These are phyloP conservation scores for Saguinus imperator DNA, from an alignment of 2,113 vertebrate genomes.

Conservation along the genomic window DNA sequence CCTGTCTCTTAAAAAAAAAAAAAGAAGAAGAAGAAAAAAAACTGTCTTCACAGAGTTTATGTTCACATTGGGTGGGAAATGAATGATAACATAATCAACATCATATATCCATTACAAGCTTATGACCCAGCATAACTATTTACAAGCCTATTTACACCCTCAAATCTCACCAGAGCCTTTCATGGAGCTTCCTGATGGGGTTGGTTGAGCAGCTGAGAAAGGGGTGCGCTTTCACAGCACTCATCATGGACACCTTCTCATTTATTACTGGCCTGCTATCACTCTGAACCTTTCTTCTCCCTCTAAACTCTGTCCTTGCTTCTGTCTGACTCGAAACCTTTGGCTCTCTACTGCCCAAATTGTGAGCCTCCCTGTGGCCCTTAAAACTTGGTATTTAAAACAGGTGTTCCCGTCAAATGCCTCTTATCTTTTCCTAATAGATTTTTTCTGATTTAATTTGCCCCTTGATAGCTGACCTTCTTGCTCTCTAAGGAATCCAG, in stretches of 20 bases:
- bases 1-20: too few species aligned
- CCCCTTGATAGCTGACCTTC: neutral
- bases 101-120: neutral
- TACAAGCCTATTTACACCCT: neutral
- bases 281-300: neutral
- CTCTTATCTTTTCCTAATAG: neutral
- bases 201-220: neutral
- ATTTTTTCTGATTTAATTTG: neutral
- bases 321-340: neutral
- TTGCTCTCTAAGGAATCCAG: neutral
- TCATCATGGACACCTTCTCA: neutral
- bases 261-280: neutral
- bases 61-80: neutral
- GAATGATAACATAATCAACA: neutral
- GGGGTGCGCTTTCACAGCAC: neutral
- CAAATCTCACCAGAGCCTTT: neutral
- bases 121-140: neutral
- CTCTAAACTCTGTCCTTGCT: neutral
- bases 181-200: neutral
- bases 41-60: neutral
- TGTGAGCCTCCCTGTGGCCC: neutral
- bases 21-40: too few species aligned
- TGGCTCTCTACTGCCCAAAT: neutral
- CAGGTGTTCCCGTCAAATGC: neutral
- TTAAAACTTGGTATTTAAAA: neutral